phyloP scores from a whole-genome alignment of 2,113 vertebrate species.

The Hirundichthys speculiger region DNA sequence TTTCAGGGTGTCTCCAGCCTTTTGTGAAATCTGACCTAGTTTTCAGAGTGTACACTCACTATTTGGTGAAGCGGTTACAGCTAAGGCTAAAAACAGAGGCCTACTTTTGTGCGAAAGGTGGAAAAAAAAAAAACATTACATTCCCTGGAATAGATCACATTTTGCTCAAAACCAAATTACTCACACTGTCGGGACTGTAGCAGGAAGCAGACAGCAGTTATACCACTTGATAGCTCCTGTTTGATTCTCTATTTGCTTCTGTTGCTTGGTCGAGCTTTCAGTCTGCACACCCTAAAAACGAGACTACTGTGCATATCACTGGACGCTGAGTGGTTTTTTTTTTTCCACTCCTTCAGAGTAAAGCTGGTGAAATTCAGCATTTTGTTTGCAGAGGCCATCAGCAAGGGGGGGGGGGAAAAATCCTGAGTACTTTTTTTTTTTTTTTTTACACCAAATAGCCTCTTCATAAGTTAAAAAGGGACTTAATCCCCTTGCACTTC shows the following conservation, averaged over 20 bases:
- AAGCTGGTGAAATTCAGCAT: conserved; percentile 38
- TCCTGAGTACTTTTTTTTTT: background rate
- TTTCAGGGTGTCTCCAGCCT: conserved; percentile 13
- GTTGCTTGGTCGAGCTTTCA: conserved; percentile 26
- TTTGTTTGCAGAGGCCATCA: conserved; percentile 41
- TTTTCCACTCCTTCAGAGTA: conserved; percentile 16
- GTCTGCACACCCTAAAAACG: conserved; percentile 37
- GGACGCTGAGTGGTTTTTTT: conserved; percentile 14
- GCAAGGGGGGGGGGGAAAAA: conserved; percentile 3
- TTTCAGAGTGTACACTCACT: conserved; percentile 31
- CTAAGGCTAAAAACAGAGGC: conserved; percentile 21
- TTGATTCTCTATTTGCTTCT: conserved; percentile 21
- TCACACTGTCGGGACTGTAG: conserved; percentile 5
- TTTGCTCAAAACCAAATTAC: background rate
- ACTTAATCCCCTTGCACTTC: background rate
- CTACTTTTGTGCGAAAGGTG: conserved; percentile 18
- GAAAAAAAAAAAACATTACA: background rate
- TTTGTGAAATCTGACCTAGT: conserved; percentile 50
- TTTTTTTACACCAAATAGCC: background rate
- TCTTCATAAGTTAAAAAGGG: background rate
- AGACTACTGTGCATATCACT: conserved; percentile 35
- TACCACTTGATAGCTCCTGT: background rate
- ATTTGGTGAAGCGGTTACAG: conserved; percentile 37
- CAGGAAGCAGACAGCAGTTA: conserved; percentile 13
- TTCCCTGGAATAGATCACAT: background rate